These are phyloP conservation scores for Drosophila saltans DNA, from an alignment of 1,140 invertebrate species.

Conservation along the genomic window DNA sequence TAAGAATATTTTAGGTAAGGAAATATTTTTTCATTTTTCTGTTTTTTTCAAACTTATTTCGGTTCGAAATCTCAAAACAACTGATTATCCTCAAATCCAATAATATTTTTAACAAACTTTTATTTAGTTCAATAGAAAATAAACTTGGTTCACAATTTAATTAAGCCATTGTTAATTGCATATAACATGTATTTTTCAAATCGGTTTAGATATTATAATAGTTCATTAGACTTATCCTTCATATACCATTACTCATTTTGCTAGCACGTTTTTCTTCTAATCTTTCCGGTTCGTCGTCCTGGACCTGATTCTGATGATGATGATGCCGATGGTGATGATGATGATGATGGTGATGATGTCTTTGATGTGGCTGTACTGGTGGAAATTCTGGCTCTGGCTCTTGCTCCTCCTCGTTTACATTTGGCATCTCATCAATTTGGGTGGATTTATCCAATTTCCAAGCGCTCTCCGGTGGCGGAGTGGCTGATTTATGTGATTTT, in stretches of 20 bases:
- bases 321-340: constrained; percentile 45
- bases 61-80: too few relatives aligned
- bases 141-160: background rate
- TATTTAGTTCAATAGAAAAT: background rate
- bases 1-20: too few relatives aligned
- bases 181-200: background rate
- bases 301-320: constrained; percentile 5
- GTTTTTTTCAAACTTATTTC: too few relatives aligned
- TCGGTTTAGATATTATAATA: too few relatives aligned
- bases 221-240: background rate
- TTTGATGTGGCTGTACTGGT: constrained; percentile 25
- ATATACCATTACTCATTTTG: constrained; percentile 59
- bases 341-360: constrained; percentile 57
- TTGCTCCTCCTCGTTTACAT: background rate
- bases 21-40: too few relatives aligned
- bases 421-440: constrained; percentile 47
- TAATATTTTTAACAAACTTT: background rate
- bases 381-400: constrained; percentile 2
- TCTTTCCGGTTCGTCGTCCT: constrained; percentile 15
- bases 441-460: constrained; percentile 67
- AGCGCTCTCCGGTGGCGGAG: constrained; percentile 43
- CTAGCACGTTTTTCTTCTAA: constrained; percentile 33
- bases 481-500: constrained; percentile 56
- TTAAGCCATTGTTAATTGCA: background rate
- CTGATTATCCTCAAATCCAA: too few relatives aligned